Evolutionary conservation across 2,888 invertebrate genomes (phyloP).

Genomic region (Pardosa pseudoannulata): DNA sequence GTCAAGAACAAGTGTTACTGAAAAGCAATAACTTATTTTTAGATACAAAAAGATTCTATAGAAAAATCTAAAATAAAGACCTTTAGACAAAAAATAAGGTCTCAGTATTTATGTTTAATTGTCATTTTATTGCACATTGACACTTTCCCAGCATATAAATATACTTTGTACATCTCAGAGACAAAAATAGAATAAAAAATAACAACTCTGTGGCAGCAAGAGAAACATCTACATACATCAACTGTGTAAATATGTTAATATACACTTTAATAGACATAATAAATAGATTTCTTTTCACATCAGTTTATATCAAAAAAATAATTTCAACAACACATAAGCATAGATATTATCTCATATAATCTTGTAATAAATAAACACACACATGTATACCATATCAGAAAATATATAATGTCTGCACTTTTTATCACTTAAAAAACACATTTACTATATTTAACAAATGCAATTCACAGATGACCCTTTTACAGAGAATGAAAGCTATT

Average conservation of each 20-base stretch:
- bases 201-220: slow-evolving; percentile 63
- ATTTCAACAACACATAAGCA: slow-evolving; percentile 70
- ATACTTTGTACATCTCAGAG: slow-evolving; percentile 68
- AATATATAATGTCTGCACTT: slow-evolving; percentile 65
- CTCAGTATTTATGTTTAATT: slow-evolving; percentile 55
- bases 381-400: slow-evolving; percentile 69
- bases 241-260: slow-evolving; percentile 71
- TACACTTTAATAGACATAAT: slow-evolving; percentile 68
- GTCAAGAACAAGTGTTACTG: slow-evolving; percentile 46
- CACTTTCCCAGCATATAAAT: slow-evolving; percentile 71
- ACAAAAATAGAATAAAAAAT: slow-evolving; percentile 72
- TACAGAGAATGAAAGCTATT: slow-evolving; percentile 25
- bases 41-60: slow-evolving; percentile 51
- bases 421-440: slow-evolving; percentile 59
- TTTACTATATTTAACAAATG: slow-evolving; percentile 41
- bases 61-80: slow-evolving; percentile 70
- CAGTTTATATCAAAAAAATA: slow-evolving; percentile 67
- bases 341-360: slow-evolving; percentile 59
- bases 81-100: slow-evolving; percentile 69
- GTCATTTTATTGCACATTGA: slow-evolving; percentile 70
- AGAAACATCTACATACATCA: slow-evolving; percentile 64
- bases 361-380: slow-evolving; percentile 66
- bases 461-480: slow-evolving; percentile 63
- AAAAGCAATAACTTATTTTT: slow-evolving; percentile 58
- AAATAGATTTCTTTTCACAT: slow-evolving; percentile 58